A percentile compares a stretch with the other conserved stretches of the same genome.
These are phyloP conservation scores for Gallinago nigripennis DNA, from an alignment of 2,797 vertebrate species.

Conservation along the genomic window DNA sequence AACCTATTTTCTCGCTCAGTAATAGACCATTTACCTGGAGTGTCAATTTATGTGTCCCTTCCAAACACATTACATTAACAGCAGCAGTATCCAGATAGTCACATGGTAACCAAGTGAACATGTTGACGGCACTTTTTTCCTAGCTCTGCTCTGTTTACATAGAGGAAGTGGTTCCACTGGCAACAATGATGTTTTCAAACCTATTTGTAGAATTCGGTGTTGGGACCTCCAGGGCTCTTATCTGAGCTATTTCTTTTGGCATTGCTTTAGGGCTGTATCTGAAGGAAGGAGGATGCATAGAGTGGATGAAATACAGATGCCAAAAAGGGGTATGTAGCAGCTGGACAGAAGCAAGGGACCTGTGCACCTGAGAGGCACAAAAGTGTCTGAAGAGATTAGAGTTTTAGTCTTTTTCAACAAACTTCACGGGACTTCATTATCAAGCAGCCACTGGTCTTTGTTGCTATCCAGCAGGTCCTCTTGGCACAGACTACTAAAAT, in stretches of 20 bases:
- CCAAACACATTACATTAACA: not conserved
- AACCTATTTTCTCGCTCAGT: not conserved
- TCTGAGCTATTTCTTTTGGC: fast-evolving
- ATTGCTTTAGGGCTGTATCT: not conserved
- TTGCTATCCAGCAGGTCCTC: not conserved
- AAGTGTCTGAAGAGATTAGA: not conserved
- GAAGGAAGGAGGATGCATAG: not conserved
- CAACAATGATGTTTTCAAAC: not conserved
- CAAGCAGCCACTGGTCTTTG: not conserved
- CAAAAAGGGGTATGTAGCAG: not conserved
- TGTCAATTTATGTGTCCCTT: not conserved
- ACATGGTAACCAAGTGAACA: not conserved
- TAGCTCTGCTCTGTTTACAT: not conserved
- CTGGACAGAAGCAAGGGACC: not conserved
- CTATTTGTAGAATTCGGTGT: not conserved
- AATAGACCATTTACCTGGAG: not conserved
- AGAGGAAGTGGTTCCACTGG: not conserved
- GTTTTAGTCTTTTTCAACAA: not conserved
- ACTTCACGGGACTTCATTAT: not conserved
- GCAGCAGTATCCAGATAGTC: not conserved
- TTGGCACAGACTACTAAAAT: not conserved
- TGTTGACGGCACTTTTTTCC: fast-evolving
- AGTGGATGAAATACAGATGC: not conserved
- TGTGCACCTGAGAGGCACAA: not conserved
- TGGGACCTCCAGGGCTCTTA: not conserved